A percentile compares a stretch with the other conserved stretches of the same genome.
phyloP scores from a whole-genome alignment of 2,888 invertebrate genomes.

The Teleiodes luculella region DNA sequence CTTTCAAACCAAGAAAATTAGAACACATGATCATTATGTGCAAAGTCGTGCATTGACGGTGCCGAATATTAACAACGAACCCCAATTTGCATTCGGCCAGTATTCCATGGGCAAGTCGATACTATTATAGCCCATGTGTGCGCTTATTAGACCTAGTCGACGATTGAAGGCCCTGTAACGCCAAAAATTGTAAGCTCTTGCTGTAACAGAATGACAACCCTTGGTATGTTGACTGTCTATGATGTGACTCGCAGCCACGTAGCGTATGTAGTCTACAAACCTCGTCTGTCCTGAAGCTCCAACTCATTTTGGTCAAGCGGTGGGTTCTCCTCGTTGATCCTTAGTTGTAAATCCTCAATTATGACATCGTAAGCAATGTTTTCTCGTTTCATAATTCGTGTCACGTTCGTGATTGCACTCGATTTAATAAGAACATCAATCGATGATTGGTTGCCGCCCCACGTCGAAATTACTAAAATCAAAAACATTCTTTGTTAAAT shows the following conservation, averaged over 20 bases:
- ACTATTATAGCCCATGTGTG: slow-evolving; percentile 76
- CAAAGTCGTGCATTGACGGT: slow-evolving; percentile 40
- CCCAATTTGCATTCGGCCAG: slow-evolving; percentile 81
- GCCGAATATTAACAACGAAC: slow-evolving; percentile 71
- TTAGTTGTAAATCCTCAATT: slow-evolving; percentile 87
- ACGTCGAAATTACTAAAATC: slow-evolving; percentile 79
- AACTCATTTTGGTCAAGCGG: slow-evolving; percentile 82
- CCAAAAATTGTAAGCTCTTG: slow-evolving; percentile 79
- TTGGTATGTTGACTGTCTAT: slow-evolving; percentile 52
- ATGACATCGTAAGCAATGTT: slow-evolving; percentile 83
- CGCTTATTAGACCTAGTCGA: slow-evolving; percentile 62
- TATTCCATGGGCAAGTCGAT: slow-evolving; percentile 77
- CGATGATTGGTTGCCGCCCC: slow-evolving; percentile 81
- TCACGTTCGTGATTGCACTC: slow-evolving; percentile 80
- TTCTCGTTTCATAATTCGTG: slow-evolving; percentile 79
- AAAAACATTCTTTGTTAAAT: not conserved
- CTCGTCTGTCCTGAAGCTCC: slow-evolving; percentile 83
- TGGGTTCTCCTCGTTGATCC: slow-evolving; percentile 89
- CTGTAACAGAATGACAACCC: slow-evolving; percentile 72
- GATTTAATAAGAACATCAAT: slow-evolving; percentile 86
- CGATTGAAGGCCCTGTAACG: slow-evolving; percentile 73
- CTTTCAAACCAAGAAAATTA: slow-evolving; percentile 31
- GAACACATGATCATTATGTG: slow-evolving; percentile 36
- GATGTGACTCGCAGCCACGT: not conserved
- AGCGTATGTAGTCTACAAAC: slow-evolving; percentile 54